Evolutionary conservation across 2,797 vertebrate species (phyloP).

Genomic region (Bradypodion pumilum): DNA sequence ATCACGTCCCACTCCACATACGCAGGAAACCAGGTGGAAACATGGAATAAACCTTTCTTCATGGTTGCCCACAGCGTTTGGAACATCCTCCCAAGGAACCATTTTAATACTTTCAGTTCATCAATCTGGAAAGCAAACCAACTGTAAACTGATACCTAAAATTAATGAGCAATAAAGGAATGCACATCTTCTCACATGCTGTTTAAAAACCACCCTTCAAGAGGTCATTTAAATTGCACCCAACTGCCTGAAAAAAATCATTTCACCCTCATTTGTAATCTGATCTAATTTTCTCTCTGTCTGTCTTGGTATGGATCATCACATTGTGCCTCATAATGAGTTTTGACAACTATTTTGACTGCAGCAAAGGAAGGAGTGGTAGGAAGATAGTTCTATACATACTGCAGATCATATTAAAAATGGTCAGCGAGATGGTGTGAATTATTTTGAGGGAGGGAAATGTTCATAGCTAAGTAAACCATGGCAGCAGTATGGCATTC

Average conservation of each 20-base stretch:
- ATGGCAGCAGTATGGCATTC: not conserved
- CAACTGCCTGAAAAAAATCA: slow-evolving; percentile 28
- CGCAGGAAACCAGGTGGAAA: too few species aligned
- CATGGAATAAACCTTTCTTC: too few species aligned
- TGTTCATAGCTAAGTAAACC: too few species aligned
- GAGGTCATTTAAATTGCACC: slow-evolving; percentile 34
- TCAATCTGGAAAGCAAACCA: slow-evolving; percentile 21
- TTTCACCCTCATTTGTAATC: slow-evolving; percentile 54
- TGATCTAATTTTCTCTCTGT: slow-evolving; percentile 42
- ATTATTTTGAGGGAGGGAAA: not conserved
- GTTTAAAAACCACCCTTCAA: slow-evolving; percentile 19
- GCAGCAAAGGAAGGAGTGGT: not conserved
- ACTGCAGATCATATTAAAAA: slow-evolving; percentile 22
- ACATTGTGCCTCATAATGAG: slow-evolving; percentile 47
- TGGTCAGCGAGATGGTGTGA: not conserved
- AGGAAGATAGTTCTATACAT: not conserved
- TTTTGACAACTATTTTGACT: slow-evolving; percentile 46
- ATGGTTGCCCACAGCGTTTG: too few species aligned
- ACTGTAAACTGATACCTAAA: slow-evolving; percentile 22
- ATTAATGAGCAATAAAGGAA: not conserved
- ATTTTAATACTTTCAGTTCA: accelerated
- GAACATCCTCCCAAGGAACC: too few species aligned
- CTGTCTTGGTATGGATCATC: slow-evolving; percentile 38
- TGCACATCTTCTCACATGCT: slow-evolving; percentile 1
- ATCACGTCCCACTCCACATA: too few species aligned